A percentile compares a stretch with the other conserved stretches of the same genome.
Evolutionary conservation across 2,113 vertebrate species (phyloP).

Genomic region (Glareola pratincola): DNA sequence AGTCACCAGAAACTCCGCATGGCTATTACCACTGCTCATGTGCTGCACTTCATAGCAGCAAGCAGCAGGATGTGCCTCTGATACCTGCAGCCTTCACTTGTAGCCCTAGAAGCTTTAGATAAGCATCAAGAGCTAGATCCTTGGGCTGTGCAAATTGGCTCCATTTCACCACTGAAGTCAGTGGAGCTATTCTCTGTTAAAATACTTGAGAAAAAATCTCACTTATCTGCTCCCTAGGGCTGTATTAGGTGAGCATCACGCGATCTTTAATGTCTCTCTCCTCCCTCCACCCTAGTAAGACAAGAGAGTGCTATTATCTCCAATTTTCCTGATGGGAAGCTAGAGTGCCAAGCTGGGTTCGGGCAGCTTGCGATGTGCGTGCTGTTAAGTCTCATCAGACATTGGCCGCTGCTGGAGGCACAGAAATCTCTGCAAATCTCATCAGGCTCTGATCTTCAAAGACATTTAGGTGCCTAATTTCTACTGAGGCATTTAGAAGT

Average conservation of each 20-base stretch:
- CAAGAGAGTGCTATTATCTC: neutral
- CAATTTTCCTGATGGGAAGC: neutral
- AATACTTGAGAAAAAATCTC: neutral
- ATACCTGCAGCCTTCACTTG: neutral
- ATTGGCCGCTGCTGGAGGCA: neutral
- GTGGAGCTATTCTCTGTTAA: neutral
- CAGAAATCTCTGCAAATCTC: neutral
- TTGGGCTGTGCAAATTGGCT: slow-evolving; percentile 9
- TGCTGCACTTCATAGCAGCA: neutral
- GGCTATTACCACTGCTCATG: neutral
- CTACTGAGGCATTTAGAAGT: neutral
- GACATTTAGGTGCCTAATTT: neutral
- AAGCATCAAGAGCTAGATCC: neutral
- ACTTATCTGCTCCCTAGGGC: neutral
- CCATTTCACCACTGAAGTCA: neutral
- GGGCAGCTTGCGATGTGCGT: rapidly evolving
- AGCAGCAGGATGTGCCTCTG: neutral
- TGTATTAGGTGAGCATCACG: neutral
- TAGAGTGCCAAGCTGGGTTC: neutral
- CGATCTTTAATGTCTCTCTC: neutral
- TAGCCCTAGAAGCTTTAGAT: neutral
- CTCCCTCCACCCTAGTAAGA: neutral
- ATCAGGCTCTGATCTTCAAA: neutral
- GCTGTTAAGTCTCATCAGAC: neutral
- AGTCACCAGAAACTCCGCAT: neutral